Conservation (phyloP, 2,113 vertebrate genomes). For the Piaya cayana region DNA sequence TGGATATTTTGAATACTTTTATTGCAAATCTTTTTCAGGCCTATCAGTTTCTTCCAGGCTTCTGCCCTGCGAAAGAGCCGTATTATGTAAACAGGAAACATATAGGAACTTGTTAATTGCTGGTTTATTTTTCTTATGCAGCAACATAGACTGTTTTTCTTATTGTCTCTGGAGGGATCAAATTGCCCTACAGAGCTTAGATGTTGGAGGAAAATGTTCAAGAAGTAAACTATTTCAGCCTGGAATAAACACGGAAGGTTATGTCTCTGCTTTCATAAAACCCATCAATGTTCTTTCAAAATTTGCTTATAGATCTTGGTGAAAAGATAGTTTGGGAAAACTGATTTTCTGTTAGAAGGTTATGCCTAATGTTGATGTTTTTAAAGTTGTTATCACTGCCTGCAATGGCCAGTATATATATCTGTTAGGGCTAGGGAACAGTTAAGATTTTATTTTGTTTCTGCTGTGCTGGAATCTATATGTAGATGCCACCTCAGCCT, state of each 20-base stretch:
- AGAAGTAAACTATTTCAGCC: background rate
- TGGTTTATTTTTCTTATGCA: conserved; percentile 58
- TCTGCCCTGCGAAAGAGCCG: background rate
- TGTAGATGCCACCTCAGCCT: background rate
- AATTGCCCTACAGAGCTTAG: background rate
- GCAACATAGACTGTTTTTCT: conserved; percentile 25
- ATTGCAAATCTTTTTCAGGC: conserved; percentile 28
- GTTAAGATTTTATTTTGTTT: background rate
- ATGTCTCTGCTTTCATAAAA: background rate
- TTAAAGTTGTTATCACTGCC: background rate
- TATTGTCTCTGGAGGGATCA: conserved; percentile 24
- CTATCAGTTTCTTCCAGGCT: conserved; percentile 30
- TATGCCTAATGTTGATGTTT: background rate
- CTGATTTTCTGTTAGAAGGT: background rate
- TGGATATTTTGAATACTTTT: background rate
- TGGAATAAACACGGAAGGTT: rapidly evolving
- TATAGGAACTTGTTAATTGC: conserved; percentile 61
- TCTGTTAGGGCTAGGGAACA: background rate
- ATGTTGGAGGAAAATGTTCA: background rate
- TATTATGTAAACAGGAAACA: conserved; percentile 62
- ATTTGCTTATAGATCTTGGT: background rate
- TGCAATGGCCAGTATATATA: background rate
- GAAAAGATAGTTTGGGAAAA: background rate
- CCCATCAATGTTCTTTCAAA: background rate
- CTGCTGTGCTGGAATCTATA: background rate